Evolutionary conservation across 2,113 vertebrate species (phyloP), one percentile per base, ranked within the genome.

Genomic region (Colistium nudipinnis): DNA sequence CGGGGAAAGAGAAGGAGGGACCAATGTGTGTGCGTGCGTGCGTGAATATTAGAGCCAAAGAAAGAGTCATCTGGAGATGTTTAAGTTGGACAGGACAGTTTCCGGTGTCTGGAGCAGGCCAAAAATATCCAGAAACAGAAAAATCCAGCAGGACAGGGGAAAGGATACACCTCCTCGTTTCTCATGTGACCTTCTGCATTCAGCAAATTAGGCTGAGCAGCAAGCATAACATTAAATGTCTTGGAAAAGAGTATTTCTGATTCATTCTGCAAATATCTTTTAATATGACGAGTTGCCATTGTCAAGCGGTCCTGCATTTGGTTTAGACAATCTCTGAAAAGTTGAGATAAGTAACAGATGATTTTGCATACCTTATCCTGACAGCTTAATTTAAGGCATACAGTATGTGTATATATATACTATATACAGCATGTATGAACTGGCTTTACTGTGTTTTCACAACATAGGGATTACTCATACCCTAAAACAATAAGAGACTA

Each of bases 11-110:
- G 27, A 81, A 72, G 4, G 52, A 78, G 60, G 52, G 47, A 72
- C 3, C 51, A 57, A 30, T 70, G 63, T 70, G 45, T 78, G 73
- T 84, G n/a, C n/a, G n/a, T n/a, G n/a, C n/a, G n/a, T n/a, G n/a
- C n/a, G n/a, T n/a, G n/a, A n/a, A n/a, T n/a, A 74, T 76, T 66
- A 73, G 65, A 84, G 85, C 72, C 69, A 83, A 78, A 81, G 70
- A 86, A 53, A 88, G 79, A 88, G 73, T 90, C 90, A 92, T 91
- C 90, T 93, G 91, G 91, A 91, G 78, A 90, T 89, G 85, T 93
- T 93, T 93, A 92, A 91, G 85, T 89, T 92, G 89, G 88, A 92
- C 84, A 87, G 86, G 79, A 59, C 64, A 78, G 88, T 89, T 90
- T 92, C 92, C 88, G 84, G 85, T 88, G 89, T 88, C 88, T 90